These are phyloP conservation scores for Capreolus pygargus DNA, from an alignment of 2,113 vertebrate species.

Conservation along the genomic window DNA sequence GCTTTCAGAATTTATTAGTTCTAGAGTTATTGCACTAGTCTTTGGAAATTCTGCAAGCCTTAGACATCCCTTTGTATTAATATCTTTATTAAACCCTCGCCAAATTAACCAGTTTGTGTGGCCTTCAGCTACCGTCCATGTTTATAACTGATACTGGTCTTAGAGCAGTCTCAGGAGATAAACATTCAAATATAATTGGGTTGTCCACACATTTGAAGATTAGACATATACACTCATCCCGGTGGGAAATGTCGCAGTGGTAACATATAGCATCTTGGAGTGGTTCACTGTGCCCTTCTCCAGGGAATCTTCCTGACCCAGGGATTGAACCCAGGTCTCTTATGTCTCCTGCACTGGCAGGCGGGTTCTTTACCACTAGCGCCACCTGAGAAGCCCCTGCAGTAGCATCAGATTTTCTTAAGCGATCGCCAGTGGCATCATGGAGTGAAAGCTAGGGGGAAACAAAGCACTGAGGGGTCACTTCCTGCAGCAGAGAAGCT, in stretches of 20 bases:
- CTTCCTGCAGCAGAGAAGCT: not conserved
- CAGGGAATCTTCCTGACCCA: not conserved
- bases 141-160: not conserved
- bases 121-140: not conserved
- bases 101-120: not conserved
- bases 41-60: not conserved
- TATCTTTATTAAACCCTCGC: not conserved
- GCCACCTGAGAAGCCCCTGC: not conserved
- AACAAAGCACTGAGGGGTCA: not conserved
- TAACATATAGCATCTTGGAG: not conserved
- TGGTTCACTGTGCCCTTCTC: accelerated
- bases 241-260: not conserved
- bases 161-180: not conserved
- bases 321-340: not conserved
- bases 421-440: not conserved
- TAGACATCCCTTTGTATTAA: not conserved
- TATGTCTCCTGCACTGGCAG: not conserved
- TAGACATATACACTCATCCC: not conserved
- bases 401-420: not conserved
- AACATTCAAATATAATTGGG: not conserved
- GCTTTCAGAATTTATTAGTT: not conserved
- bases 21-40: not conserved
- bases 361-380: not conserved
- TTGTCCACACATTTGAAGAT: not conserved
- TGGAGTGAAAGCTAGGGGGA: not conserved